Base-by-base conservation (phyloP, 2,113 vertebrate species). In the Lathamus discolor region DNA sequence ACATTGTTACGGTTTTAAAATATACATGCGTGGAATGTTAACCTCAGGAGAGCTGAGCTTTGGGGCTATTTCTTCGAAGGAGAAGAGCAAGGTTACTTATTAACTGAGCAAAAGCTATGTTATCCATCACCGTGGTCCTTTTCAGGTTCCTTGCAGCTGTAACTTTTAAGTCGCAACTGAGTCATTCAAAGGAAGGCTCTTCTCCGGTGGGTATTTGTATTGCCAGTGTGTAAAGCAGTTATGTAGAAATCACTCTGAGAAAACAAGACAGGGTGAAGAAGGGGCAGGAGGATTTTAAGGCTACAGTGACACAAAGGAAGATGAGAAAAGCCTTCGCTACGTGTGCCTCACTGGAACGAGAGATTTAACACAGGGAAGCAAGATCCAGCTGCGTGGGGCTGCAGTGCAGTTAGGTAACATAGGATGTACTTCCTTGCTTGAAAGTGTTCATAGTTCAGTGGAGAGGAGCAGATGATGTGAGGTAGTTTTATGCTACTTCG, bases 21-120 rank as follows among this genome's bases (percentile, higher is more conserved):
- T 66, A 44, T 1, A n/a, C 2, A 1, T 0, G 0, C 0, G 2
- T 48, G 31, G 44, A 79, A 29, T 2, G 1, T 28, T 83, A 41
- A 46, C 15, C 22, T 4, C 6, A 7, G 55, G 73, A 37, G n/a
- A 73, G 18, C 0, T 77, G 31, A 29, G 14, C 13, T 92, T 78
- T n/a, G 23, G 2, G 15, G 10, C 3, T 52, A 2, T 3, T 69
- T 70, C 3, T 83, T 29, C 23, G 28, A 54, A 52, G 33, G 19
- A 66, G 24, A 51, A 49, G 15, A 31, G 70, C 4, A 55, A 22
- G 10, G 24, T 64, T 68, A 16, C 20, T 43, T 80, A 46, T 5
- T 74, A 41, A 18, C 7, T 20, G n/a, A 74, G 11, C 6, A 17
- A 54, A 84, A 88, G 17, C 28, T 59, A 3, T 23, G 4, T 43